Conservation (phyloP, 2,113 vertebrate species). For the Megaceryle torquata region DNA sequence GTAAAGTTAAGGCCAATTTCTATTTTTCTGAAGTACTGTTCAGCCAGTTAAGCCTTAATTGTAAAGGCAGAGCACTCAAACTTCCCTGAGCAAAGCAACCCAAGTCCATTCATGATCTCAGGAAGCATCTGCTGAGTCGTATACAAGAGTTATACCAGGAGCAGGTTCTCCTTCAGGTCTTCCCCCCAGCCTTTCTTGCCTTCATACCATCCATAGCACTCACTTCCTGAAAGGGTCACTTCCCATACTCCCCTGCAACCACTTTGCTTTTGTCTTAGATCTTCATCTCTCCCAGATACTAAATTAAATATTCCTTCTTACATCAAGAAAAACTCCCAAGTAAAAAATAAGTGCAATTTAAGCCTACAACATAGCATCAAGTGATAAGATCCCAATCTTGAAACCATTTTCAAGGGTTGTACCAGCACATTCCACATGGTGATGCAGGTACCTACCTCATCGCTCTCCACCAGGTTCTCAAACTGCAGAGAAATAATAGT, state of each 20-base stretch:
- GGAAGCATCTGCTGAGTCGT: neutral
- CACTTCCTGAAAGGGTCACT: neutral
- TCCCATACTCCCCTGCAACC: neutral
- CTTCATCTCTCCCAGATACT: neutral
- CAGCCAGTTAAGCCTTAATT: neutral
- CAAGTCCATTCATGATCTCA: neutral
- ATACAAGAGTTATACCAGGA: neutral
- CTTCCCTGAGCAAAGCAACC: neutral
- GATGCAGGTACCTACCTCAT: constrained; percentile 75
- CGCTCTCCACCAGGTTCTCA: constrained; percentile 84
- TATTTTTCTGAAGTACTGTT: neutral
- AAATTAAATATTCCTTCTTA: neutral
- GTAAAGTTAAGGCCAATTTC: neutral
- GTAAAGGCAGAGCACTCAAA: neutral
- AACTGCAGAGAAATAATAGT: constrained; percentile 70
- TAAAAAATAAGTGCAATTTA: neutral
- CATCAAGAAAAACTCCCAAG: neutral
- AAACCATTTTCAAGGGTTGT: neutral
- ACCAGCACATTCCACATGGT: neutral
- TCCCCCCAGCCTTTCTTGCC: neutral
- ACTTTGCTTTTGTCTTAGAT: neutral
- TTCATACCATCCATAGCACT: neutral
- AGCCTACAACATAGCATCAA: neutral
- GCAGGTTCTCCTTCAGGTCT: neutral
- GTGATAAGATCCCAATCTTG: neutral